Percentiles rank a stretch among this genome's conserved stretches.
phyloP scores from a whole-genome alignment of 2,888 invertebrate species.

The Agriotes lineatus region DNA sequence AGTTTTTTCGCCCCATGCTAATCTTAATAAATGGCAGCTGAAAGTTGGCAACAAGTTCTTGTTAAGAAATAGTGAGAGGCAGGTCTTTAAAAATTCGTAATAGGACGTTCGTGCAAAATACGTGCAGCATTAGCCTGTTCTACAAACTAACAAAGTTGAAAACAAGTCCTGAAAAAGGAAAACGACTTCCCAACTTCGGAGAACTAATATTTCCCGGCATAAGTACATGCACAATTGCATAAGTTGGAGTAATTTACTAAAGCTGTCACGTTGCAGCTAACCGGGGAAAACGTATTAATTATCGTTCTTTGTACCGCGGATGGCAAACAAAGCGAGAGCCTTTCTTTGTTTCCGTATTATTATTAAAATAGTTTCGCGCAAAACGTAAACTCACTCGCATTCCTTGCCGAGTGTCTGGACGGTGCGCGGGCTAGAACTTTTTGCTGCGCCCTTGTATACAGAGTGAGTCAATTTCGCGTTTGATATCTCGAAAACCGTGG shows the following conservation, averaged over 20 bases:
- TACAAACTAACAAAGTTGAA: constrained; percentile 11
- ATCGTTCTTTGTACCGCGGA: constrained; percentile 5
- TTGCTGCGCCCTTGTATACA: not conserved
- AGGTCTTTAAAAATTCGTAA: constrained; percentile 30
- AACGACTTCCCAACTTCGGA: constrained; percentile 9
- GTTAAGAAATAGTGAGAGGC: not conserved
- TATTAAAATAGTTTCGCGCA: no score
- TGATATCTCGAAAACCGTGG: not conserved
- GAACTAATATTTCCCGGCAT: constrained; percentile 31
- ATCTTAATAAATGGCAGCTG: constrained; percentile 2
- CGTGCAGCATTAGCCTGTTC: constrained; percentile 23
- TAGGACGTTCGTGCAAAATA: constrained; percentile 34
- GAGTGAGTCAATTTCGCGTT: not conserved
- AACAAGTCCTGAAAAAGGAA: constrained; percentile 16
- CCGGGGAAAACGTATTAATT: constrained; percentile 24
- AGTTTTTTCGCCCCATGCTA: no score
- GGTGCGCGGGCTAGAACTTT: no score
- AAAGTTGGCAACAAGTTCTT: constrained; percentile 1
- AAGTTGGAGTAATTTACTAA: constrained; percentile 39
- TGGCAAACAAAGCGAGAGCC: not conserved
- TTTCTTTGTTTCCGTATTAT: not conserved
- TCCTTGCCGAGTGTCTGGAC: no score
- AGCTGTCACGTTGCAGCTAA: constrained; percentile 38
- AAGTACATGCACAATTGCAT: constrained; percentile 41
- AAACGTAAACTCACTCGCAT: no score